Evolutionary conservation across 1,140 invertebrate genomes (phyloP), one percentile per base, ranked within the genome.

Genomic region (Caenorhabditis briggsae): DNA sequence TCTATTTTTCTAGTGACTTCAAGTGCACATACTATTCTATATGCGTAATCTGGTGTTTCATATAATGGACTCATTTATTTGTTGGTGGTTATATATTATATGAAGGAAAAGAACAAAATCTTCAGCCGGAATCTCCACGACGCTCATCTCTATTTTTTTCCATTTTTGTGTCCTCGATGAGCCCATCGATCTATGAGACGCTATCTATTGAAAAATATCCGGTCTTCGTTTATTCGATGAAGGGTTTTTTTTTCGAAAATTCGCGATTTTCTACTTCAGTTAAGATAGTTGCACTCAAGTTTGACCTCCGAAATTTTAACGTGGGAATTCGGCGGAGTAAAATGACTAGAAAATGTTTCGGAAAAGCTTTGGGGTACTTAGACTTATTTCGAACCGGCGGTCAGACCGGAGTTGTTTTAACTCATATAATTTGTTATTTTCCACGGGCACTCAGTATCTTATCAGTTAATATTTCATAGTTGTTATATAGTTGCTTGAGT

Each of bases 41-140:
- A 70, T 70, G 64, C 41, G 64, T 70, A 18, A 43, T 70, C 59
- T 43, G 64, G 64, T 48, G 43, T 70, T 70, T 70, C 64, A 70
- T 33, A 33, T 70, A 70, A 70, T 70, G 64, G 43, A 70, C 64
- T 70, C 43, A 70, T 48, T 70, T 70, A 48, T 43, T 70, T 70
- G 64, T 70, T 46, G 64, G 46, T 43, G 64, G 16, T 46, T 70
- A 70, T 70, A 25, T 61, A 5, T 58, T 53, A 53, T 5, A 53
- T 53, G 16, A 12, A 53, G 11, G 12, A 18, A 41, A 43, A 70
- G 41, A 70, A 70, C 64, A 46, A 70, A 70, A 46, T 70, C 64
- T 70, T 70, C 33, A 70, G n/a, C 64, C 33, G 33, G 18, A 70
- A 48, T 70, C 43, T 43, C n/a, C 41, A 18, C 20, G n/a, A 59